A percentile compares a stretch with the other conserved stretches of the same genome.
Evolutionary conservation across 37 sponge, comb jelly and placozoan genomes (phyloP).

Genomic region (Corticium candelabrum): DNA sequence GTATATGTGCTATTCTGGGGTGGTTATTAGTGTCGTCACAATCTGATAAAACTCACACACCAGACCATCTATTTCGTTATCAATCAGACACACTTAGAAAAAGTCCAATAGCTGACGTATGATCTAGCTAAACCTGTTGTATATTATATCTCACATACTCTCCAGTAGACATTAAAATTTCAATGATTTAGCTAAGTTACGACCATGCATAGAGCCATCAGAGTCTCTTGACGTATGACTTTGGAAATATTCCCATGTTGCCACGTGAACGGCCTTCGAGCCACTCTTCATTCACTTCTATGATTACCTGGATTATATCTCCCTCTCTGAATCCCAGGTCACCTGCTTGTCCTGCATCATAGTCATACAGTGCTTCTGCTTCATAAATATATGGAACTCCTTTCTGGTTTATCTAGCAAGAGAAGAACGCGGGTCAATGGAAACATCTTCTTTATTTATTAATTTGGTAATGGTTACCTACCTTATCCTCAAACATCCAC

Average conservation of each 20-base stretch:
- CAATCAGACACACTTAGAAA: neutral
- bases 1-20: neutral
- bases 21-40: neutral
- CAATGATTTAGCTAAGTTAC: too few relatives aligned
- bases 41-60: neutral
- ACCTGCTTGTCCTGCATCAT: conserved; percentile 40
- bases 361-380: conserved; percentile 49
- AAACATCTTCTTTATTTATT: neutral
- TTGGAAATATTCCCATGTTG: conserved; percentile 65
- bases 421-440: neutral
- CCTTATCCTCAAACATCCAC: conserved; percentile 79
- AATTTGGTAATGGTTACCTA: neutral
- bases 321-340: conserved; percentile 65
- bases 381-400: conserved; percentile 8
- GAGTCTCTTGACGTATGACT: conserved; percentile 36
- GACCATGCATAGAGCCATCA: too few relatives aligned
- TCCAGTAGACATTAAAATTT: too few relatives aligned
- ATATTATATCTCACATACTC: too few relatives aligned
- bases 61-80: neutral
- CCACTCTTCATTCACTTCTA: conserved; percentile 79
- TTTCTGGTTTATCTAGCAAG: neutral
- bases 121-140: neutral
- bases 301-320: conserved; percentile 41
- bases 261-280: conserved; percentile 46
- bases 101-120: neutral